A percentile compares a stretch with the other conserved stretches of the same genome.
These are phyloP conservation scores for Hypotaenidia philippensis DNA, from an alignment of 2,797 vertebrate species.

Conservation along the genomic window DNA sequence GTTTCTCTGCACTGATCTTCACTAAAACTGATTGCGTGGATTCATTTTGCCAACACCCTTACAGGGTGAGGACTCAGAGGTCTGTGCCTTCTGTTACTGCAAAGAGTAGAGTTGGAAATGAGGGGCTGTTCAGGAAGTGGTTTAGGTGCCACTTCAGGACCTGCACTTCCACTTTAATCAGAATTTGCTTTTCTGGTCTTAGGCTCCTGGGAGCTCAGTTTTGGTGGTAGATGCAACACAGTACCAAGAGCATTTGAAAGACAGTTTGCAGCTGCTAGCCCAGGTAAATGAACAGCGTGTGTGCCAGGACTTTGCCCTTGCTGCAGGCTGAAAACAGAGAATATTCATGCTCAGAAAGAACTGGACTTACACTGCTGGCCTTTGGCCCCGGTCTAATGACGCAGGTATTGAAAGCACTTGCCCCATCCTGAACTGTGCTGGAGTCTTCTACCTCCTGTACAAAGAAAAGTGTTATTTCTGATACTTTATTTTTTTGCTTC, in stretches of 20 bases:
- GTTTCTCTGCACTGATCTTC: background rate
- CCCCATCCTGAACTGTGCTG: background rate
- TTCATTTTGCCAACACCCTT: background rate
- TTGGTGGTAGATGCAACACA: background rate
- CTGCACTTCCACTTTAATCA: background rate
- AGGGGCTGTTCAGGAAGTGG: background rate
- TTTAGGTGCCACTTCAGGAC: background rate
- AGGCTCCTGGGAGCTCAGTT: background rate
- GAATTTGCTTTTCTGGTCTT: background rate
- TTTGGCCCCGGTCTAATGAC: slow-evolving; percentile 46
- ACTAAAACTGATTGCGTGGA: background rate
- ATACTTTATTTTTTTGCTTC: background rate
- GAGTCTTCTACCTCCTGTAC: slow-evolving; percentile 67
- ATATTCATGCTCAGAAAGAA: background rate
- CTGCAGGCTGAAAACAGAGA: background rate
- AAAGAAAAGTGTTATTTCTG: background rate
- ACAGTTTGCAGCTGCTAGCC: background rate
- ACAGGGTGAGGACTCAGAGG: background rate
- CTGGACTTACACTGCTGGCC: slow-evolving; percentile 58
- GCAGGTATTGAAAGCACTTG: background rate
- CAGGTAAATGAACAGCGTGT: background rate
- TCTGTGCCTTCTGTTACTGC: background rate
- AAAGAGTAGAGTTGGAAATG: background rate
- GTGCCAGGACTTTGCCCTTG: background rate
- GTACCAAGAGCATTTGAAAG: background rate